Base-by-base conservation (phyloP, 2,888 invertebrate species). In the Leptinotarsa juncta region DNA sequence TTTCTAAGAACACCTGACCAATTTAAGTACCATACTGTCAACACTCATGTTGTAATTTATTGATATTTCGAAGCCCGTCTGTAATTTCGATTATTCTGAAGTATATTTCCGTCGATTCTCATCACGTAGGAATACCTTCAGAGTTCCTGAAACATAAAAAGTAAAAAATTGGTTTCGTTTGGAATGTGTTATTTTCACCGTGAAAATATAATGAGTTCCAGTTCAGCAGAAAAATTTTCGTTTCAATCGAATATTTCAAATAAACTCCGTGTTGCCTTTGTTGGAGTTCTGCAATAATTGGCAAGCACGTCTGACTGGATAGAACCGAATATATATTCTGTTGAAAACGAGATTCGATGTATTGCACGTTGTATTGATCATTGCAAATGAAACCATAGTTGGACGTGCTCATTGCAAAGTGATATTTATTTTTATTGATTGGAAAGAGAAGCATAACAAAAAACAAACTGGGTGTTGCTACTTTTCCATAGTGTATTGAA, bases 191-290 rank as follows among this genome's bases (percentile, higher is more conserved):
- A 69, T 71, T 71, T 66, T 23, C 71, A 66, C 67, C 57, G 67
- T 67, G 67, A 71, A 66, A 71, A 67, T 71, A 65, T 67, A 60
- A 71, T 57, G 50, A 71, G 16, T 69, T 49, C 18, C 48, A 42
- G 48, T 50, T 16, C 18, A 55, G 15, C 18, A 42, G 49, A 14
- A 49, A 55, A 53, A 53, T 50, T 65, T 65, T 65, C 62, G n/a
- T 15, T 69, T 26, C 69, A 48, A 69, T 57, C 42, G 69, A 65
- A 65, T 51, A 65, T 65, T 51, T 53, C n/a, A 48, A 51, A 32
- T 70, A 51, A 65, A 26, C 57, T 60, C 62, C 18, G 53, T 62
- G 26, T 68, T 42, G 51, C 67, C 53, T 62, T 62, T 62, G 62
- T 62, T 26, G 42, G 20, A 67, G 50, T 67, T 67, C 51, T 15